Evolutionary conservation across 2,797 vertebrate genomes (phyloP).

Genomic region (Anabacerthia variegaticeps): DNA sequence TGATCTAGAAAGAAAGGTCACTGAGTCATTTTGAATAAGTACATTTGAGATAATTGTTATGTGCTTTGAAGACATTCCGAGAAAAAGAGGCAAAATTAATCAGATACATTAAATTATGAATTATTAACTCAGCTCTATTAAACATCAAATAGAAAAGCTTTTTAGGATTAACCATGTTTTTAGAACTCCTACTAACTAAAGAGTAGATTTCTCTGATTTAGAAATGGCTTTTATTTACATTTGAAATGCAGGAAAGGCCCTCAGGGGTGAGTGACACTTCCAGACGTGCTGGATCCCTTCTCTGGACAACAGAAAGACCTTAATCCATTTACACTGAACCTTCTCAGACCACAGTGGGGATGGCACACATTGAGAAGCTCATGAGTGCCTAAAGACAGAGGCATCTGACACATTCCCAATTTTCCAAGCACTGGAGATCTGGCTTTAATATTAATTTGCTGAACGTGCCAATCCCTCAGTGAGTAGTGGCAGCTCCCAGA

Average conservation of each 20-base stretch:
- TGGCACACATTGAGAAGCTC: not conserved
- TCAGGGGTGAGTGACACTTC: rapidly evolving
- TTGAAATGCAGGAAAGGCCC: not conserved
- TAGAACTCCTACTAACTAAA: not conserved
- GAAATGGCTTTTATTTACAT: not conserved
- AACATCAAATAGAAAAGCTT: conserved; percentile 29
- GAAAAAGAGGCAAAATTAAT: conserved; percentile 62
- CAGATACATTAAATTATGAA: conserved; percentile 65
- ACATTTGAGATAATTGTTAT: conserved; percentile 50
- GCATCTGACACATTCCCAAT: not conserved
- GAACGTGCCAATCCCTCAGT: too few relatives aligned
- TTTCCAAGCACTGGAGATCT: not conserved
- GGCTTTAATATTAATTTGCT: not conserved
- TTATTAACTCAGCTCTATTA: conserved; percentile 64
- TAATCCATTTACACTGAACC: not conserved
- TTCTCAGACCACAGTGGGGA: not conserved
- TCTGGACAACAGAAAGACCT: rapidly evolving
- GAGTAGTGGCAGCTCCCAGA: not conserved
- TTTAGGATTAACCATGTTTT: conserved; percentile 22
- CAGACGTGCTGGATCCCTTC: not conserved
- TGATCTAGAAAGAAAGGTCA: conserved; percentile 47
- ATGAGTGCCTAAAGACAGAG: not conserved
- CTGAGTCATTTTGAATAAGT: not conserved
- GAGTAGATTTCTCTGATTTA: not conserved
- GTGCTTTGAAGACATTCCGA: conserved; percentile 32